These are phyloP conservation scores for Sebastes paucispinis DNA, from an alignment of 2,797 vertebrate genomes.

Conservation along the genomic window DNA sequence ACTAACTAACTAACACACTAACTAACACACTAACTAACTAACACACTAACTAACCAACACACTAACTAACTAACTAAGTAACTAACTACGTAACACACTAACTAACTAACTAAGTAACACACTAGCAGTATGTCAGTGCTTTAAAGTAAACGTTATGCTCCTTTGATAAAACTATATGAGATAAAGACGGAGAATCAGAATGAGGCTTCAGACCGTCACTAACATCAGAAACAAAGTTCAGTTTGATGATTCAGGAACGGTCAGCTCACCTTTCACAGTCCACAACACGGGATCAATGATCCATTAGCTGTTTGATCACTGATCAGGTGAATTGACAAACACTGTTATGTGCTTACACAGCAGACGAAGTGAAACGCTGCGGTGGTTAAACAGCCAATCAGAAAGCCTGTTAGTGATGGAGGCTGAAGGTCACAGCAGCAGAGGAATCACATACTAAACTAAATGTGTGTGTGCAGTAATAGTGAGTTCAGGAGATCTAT, in stretches of 20 bases:
- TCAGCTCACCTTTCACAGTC: too few relatives aligned
- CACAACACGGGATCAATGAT: neutral
- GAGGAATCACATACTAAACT: neutral
- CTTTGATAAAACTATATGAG: too few relatives aligned
- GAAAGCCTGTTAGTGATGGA: neutral
- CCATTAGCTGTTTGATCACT: neutral
- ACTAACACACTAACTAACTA: too few relatives aligned
- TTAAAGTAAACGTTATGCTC: too few relatives aligned
- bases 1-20: too few relatives aligned
- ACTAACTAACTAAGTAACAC: too few relatives aligned
- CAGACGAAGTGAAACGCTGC: neutral
- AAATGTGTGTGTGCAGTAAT: neutral
- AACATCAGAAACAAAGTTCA: neutral
- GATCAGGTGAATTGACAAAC: too few relatives aligned
- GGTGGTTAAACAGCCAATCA: neutral
- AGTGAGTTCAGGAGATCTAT: neutral
- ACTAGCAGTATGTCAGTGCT: too few relatives aligned
- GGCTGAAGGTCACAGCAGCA: neutral
- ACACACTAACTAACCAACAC: too few relatives aligned
- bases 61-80: too few relatives aligned
- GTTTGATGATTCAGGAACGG: too few relatives aligned
- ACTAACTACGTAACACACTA: too few relatives aligned
- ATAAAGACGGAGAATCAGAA: neutral
- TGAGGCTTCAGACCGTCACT: neutral
- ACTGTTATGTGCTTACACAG: slow-evolving; percentile 1